Percentiles rank a stretch among this genome's conserved stretches.
Evolutionary conservation across 2,113 vertebrate genomes (phyloP).

Genomic region (Nanorana parkeri): DNA sequence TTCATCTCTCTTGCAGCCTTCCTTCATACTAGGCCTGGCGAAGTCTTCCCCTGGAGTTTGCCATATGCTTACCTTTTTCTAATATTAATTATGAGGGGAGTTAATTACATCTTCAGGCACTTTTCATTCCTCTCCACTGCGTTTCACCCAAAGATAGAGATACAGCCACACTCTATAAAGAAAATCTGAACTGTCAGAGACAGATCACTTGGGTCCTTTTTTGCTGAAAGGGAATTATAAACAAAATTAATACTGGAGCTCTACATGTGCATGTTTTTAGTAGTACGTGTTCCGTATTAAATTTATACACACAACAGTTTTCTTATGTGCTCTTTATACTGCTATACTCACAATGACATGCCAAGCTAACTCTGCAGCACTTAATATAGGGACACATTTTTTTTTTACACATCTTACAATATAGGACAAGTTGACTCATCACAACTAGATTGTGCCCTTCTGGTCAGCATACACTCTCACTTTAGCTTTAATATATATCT

Average conservation of each 20-base stretch:
- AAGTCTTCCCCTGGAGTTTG: conserved; percentile 28
- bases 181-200: conserved; percentile 22
- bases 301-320: not conserved
- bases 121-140: conserved; percentile 38
- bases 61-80: conserved; percentile 52
- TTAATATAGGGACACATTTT: too few species aligned
- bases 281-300: not conserved
- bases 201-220: conserved; percentile 1
- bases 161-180: conserved; percentile 19
- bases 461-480: too few species aligned
- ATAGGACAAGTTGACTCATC: too few species aligned
- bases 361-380: too few species aligned
- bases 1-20: conserved; percentile 51
- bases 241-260: not conserved
- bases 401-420: too few species aligned
- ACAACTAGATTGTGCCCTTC: too few species aligned
- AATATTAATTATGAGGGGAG: conserved; percentile 53
- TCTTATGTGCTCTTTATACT: too few species aligned
- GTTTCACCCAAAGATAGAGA: conserved; percentile 43
- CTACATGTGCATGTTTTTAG: not conserved
- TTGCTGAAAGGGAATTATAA: conserved; percentile 3
- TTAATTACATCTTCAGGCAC: conserved; percentile 50
- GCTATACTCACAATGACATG: too few species aligned
- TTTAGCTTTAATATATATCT: too few species aligned
- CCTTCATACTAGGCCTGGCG: conserved; percentile 9